Base-by-base conservation (phyloP, 2,797 vertebrate species). In the Hypotaenidia okinawae region DNA sequence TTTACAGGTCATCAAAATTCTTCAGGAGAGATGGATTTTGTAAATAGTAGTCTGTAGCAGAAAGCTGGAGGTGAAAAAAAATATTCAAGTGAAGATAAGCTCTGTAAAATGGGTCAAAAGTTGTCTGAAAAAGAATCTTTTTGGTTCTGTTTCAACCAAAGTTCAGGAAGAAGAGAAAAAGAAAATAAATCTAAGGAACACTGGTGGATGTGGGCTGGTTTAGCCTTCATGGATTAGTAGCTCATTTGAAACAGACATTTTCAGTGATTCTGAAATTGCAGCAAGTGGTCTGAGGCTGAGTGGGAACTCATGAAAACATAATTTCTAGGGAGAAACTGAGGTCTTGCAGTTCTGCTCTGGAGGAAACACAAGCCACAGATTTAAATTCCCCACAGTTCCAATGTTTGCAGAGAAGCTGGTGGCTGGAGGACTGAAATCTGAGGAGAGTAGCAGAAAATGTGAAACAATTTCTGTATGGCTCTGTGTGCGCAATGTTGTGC, bases 181-280 rank as follows among this genome's bases (percentile, higher is more conserved):
- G 55, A 78, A 91, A 84, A 87, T 37, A 2, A 1, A 3, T 61
- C 62, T 81, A 75, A 62, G 57, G 58, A 91, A 43, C 18, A 15
- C 4, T 45, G n/a, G 32, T 76, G 54, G 67, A 78, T 91, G 54
- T 47, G 39, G 32, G 11, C 59, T 76, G 33, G 13, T 75, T 95
- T 89, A 84, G 33, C 43, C 61, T 83, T 93, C 75, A 63, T 30
- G 90, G 72, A 63, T 93, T 94, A 96, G 93, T 32, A 63, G 57
- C 70, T 87, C 58, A 21, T 90, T 78, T 73, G 59, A 89, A 94
- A 89, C 70, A 73, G 32, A 37, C 13, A 25, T 93, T 95, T 95
- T 47, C 84, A 92, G 78, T 62, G 70, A 47, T 43, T 94, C 92
- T 63, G 77, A 93, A 90, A 94, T 87, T 85, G 75, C 90, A 95